Evolutionary conservation across 2,797 vertebrate genomes (phyloP).

Genomic region (Anolis apletophallus): DNA sequence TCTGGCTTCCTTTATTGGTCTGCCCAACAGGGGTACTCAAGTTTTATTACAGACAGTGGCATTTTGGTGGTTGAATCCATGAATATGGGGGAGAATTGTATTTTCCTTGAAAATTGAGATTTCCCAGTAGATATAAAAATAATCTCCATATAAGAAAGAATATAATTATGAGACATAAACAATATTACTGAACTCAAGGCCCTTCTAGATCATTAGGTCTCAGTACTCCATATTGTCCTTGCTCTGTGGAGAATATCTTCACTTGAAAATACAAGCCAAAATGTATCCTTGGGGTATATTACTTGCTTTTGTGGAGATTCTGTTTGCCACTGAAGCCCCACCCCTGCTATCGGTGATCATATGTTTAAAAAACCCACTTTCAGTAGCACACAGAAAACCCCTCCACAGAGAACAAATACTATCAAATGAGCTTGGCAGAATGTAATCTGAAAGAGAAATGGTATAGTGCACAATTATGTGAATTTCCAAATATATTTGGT

Average conservation of each 20-base stretch:
- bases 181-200: no score
- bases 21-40: no score
- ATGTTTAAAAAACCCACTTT: neutral
- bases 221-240: neutral
- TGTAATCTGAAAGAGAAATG: conserved; percentile 54
- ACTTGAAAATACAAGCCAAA: neutral
- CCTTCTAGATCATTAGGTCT: no score
- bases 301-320: conserved; percentile 13
- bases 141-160: no score
- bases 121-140: no score
- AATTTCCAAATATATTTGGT: conserved; percentile 42
- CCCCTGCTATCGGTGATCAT: no score
- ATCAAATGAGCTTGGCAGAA: conserved; percentile 46
- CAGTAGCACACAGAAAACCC: conserved; percentile 21
- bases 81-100: no score
- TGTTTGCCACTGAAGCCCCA: conserved; percentile 42
- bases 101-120: no score
- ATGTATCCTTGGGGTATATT: neutral
- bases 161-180: no score
- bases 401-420: conserved; percentile 38
- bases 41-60: no score
- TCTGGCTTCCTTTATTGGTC: no score
- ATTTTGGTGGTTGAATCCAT: no score
- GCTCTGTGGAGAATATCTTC: neutral
- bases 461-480: conserved; percentile 43